A percentile compares a stretch with the other conserved stretches of the same genome.
Evolutionary conservation across 2,797 vertebrate species (phyloP).

Genomic region (Sebastiscus tertius): DNA sequence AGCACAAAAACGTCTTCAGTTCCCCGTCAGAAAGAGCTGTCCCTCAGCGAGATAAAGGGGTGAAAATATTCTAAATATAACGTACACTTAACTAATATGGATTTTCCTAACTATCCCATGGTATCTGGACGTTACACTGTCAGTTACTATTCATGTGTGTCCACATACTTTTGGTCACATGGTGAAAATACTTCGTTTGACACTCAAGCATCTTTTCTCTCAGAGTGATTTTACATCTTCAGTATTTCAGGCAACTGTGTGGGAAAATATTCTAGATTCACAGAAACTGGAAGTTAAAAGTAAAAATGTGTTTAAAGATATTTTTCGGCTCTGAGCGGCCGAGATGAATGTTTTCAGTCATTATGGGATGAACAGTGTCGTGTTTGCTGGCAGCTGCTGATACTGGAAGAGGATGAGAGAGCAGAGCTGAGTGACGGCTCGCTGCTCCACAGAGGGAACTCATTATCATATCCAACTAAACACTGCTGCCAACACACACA

Average conservation of each 20-base stretch:
- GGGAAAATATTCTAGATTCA: background rate
- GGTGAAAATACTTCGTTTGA: background rate
- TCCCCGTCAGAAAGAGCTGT: too few species aligned
- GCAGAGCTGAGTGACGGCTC: conserved; percentile 37
- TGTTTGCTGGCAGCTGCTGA: conserved; percentile 34
- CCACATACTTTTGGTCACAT: background rate
- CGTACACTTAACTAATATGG: too few species aligned
- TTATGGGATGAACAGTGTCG: background rate
- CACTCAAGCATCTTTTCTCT: background rate
- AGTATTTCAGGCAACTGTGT: background rate
- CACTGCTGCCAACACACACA: background rate
- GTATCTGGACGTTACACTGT: too few species aligned
- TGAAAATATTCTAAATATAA: too few species aligned
- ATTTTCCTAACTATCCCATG: too few species aligned
- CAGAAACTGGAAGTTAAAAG: background rate
- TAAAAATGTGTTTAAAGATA: background rate
- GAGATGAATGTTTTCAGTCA: background rate
- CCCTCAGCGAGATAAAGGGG: too few species aligned
- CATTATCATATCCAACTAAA: conserved; percentile 37
- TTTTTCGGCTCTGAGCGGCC: background rate
- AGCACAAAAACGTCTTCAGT: too few species aligned
- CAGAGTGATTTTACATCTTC: background rate
- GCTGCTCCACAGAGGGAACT: conserved; percentile 25
- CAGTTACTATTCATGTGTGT: background rate
- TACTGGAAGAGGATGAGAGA: conserved; percentile 43